phyloP scores from a whole-genome alignment of 2,113 vertebrate genomes.

The Dasyurus viverrinus region DNA sequence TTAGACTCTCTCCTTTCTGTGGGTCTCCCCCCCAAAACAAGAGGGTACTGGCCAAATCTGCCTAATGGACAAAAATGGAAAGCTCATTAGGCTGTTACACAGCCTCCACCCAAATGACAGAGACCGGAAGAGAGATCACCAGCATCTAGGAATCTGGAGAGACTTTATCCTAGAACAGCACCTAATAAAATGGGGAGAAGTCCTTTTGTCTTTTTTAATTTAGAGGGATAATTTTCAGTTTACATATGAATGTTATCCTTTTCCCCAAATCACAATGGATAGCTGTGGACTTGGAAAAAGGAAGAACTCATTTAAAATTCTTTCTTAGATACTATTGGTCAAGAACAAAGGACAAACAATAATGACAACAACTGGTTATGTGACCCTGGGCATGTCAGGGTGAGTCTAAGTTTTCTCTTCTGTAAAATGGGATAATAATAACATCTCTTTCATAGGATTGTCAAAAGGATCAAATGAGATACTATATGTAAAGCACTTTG shows the following conservation, averaged over 20 bases:
- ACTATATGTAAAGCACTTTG: background rate
- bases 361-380: background rate
- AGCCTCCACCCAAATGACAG: background rate
- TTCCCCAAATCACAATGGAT: background rate
- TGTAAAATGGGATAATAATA: background rate
- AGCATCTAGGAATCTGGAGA: background rate
- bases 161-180: background rate
- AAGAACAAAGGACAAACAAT: too few relatives aligned
- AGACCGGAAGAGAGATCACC: background rate
- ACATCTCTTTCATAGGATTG: background rate
- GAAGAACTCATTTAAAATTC: background rate
- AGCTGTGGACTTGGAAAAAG: background rate
- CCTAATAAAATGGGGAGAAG: background rate
- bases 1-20: background rate
- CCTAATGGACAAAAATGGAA: background rate
- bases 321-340: background rate
- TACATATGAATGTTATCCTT: background rate
- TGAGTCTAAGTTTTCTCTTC: background rate
- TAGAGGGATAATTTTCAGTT: background rate
- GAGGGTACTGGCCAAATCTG: background rate
- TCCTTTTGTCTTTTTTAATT: background rate
- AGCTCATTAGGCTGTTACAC: background rate
- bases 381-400: background rate
- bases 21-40: background rate
- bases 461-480: background rate